Base-by-base conservation (phyloP, 2,888 invertebrate species). In the Pyrrhia umbra region DNA sequence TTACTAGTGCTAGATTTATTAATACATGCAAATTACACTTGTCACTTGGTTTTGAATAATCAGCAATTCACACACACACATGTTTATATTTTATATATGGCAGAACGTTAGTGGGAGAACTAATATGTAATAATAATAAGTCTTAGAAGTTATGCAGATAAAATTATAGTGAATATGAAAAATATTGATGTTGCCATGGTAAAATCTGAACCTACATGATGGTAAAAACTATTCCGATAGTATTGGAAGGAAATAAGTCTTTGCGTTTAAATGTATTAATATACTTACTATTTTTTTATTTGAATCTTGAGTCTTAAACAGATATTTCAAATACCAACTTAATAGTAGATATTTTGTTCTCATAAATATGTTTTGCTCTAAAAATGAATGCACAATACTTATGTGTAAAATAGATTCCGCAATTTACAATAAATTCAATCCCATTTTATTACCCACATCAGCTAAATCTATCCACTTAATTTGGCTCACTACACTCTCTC, bases 21-120 rank as follows among this genome's bases (percentile, higher is more conserved):
- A 47, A 74, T 68, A 59, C 39, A 40, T 52, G 75, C 52, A 69
- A 75, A 69, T 69, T 75, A 74, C 47, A 18, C 43, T 59, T 69
- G 69, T 68, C 69, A 75, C 20, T 68, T 27, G 46, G 8, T 9
- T 68, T 34, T 74, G 68, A 59, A 52, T 74, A 74, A 68, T 52
- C 46, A 46, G 9, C 20, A 20, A n/a, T 34, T 10, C 34, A n/a
- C 20, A 51, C 10, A 30, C 34, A 34, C 34, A 34, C 34, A 34
- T 34, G 9, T 27, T 27, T 27, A 10, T 27, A 10, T 10, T 27
- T 9, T 27, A 6, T 30, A 30, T 34, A 34, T 34, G 34, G 34
- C 16, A 34, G 13, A 21, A 45, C 50, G 20, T 18, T 30, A n/a
- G 34, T 61, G 42, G 42, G n/a, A 30, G 15, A 42, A 6, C 42